Evolutionary conservation across 2,888 invertebrate genomes (phyloP), one percentile per base, ranked within the genome.

Genomic region (Eupeodes luniger): DNA sequence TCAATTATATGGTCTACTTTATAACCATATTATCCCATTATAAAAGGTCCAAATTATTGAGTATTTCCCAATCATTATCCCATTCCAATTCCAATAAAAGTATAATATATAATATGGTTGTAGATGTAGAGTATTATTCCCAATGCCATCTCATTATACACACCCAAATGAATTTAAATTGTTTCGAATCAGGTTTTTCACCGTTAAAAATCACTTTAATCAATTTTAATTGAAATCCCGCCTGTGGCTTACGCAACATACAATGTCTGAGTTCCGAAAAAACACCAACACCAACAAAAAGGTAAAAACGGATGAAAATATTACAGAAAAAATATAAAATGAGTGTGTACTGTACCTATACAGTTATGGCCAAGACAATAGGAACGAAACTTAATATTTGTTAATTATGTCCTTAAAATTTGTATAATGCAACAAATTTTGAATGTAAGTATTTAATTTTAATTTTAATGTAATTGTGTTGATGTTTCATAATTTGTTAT

Each of bases 181-280:
- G 75, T 81, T 59, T 72, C 59, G 40, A 76, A 85, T 85, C 62
- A 64, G 72, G 49, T 77, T 61, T 19, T 55, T 36, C 72, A 47
- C 66, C 77, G 53, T 66, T 70, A 85, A 76, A 81, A 85, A 77
- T 81, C 81, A 55, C 69, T 75, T 82, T 75, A 82, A 82, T 82
- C 82, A 86, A 75, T 86, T 86, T 86, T 86, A 86, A 86, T 86
- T 86, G 82, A 86, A 86, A 82, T 86, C 75, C 86, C 86, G 86
- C 86, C 86, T 75, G 82, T 51, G 82, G 82, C 82, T 86, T 55
- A 51, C 44, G 40, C 57, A 72, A 72, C n/a, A n/a, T 14, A 14
- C 12, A 14, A 40, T 40, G 62, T 14, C 34, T 19, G 61, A 53
- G 14, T 64, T n/a, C 69, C 53, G 11, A 79, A 44, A 66, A n/a